Evolutionary conservation across 2,888 invertebrate genomes (phyloP), one percentile per base, ranked within the genome.

Genomic region (Acleris cristana): DNA sequence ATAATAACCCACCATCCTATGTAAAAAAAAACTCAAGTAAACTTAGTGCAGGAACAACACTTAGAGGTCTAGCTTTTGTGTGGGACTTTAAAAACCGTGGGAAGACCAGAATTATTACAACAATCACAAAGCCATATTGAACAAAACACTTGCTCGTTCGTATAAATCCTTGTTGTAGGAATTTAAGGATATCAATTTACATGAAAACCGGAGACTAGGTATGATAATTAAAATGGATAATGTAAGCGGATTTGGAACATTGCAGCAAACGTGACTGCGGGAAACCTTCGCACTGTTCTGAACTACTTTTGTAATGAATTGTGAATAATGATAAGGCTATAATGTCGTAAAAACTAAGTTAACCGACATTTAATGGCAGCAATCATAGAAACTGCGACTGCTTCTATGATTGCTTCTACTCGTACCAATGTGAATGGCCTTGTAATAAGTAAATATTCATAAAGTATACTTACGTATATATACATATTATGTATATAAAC

Each of bases 221-320:
- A 70, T 75, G 76, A 72, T 79, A 80, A 80, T 82, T 79, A 75
- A 68, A 66, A 70, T 85, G 84, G 76, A 87, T 88, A 86, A 88
- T 87, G 85, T 79, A 90, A 89, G 83, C 88, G 86, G 67, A 67
- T 67, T 58, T 19, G 57, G 86, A 86, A 72, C 70, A 65, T 70
- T 69, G 72, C 69, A 60, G 69, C 70, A 73, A 78, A 78, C 82
- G 81, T 84, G 82, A 82, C 80, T 74, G 64, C 77, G 59, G 74
- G 4, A 21, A 48, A 30, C 48, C 45, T 58, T 58, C 45, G 45
- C 7, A 23, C 26, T n/a, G 26, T 23, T 57, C 45, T 57, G 57
- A 45, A 44, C 23, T 57, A 57, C 16, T 23, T 23, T 40, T 40
- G 40, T 40, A 40, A 40, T 40, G 40, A 40, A 40, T 40, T 40